Percentiles rank a stretch among this genome's conserved stretches.
phyloP scores from a whole-genome alignment of 2,113 vertebrate species.

The Lota lota region DNA sequence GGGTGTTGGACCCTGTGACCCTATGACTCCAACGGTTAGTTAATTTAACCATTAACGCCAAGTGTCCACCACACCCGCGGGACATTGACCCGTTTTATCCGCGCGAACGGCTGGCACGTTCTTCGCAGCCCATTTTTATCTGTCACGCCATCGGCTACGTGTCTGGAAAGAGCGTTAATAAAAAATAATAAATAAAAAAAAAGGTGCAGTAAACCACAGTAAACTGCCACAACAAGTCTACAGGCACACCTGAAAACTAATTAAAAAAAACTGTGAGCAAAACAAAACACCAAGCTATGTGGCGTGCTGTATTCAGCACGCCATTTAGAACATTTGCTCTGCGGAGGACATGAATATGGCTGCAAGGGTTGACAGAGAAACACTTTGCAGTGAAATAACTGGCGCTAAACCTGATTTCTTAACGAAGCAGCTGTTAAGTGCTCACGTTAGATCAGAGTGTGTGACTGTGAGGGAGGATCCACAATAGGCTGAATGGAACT shows the following conservation, averaged over 20 bases:
- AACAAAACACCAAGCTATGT: too few species aligned
- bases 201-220: conserved; percentile 21
- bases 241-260: conserved; percentile 19
- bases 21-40: neutral
- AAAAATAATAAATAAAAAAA: conserved; percentile 9
- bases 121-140: neutral
- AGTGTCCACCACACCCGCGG: conserved; percentile 26
- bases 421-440: too few species aligned
- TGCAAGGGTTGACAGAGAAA: too few species aligned
- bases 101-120: neutral
- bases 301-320: too few species aligned
- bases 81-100: conserved; percentile 29
- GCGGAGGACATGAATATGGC: too few species aligned
- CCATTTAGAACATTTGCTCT: too few species aligned
- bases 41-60: conserved; percentile 12
- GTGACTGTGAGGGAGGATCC: too few species aligned
- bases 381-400: too few species aligned
- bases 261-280: neutral
- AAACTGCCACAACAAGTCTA: conserved; percentile 36
- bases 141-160: conserved; percentile 12
- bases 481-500: too few species aligned
- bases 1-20: too few species aligned
- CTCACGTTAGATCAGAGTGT: too few species aligned
- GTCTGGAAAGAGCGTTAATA: conserved; percentile 7
- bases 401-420: too few species aligned